Evolutionary conservation across 30 jellyfish, hydroid and myxozoan genomes (phyloP).

Genomic region (Hydra vulgaris): DNA sequence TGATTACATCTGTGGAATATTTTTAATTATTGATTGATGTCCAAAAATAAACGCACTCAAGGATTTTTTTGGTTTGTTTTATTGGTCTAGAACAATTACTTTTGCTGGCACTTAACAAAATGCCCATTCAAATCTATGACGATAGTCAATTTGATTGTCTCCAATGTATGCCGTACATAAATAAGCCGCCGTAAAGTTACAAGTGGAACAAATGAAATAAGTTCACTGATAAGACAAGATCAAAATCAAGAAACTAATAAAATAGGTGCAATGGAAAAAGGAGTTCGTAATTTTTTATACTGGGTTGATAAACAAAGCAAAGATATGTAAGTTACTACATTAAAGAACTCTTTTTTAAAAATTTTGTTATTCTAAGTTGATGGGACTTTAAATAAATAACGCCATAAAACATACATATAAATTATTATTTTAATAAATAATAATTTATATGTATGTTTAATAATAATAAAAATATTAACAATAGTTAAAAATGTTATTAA

Average conservation of each 20-base stretch:
- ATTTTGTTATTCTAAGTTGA: too few species aligned
- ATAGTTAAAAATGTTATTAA: background rate
- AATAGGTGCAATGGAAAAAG: constrained; percentile 13
- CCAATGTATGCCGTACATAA: background rate
- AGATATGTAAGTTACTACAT: constrained; percentile 17
- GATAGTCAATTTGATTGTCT: constrained; percentile 2
- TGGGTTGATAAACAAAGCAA: constrained; percentile 27
- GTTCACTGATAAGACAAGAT: background rate
- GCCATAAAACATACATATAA: too few species aligned
- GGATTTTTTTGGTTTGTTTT: constrained; percentile 3
- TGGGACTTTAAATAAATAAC: too few species aligned
- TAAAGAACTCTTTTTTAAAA: too few species aligned
- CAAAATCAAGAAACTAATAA: background rate
- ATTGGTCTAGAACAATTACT: constrained; percentile 2
- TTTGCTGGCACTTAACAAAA: background rate
- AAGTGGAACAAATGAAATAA: background rate
- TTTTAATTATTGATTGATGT: background rate
- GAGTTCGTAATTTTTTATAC: constrained; percentile 23
- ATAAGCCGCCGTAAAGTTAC: background rate
- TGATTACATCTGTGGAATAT: background rate
- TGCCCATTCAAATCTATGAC: background rate
- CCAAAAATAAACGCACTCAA: background rate
- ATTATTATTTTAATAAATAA: too few species aligned
- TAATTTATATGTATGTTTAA: too few species aligned
- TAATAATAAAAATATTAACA: too few species aligned